phyloP scores from a whole-genome alignment of 1,140 invertebrate species.

The Drosophila biarmipes region DNA sequence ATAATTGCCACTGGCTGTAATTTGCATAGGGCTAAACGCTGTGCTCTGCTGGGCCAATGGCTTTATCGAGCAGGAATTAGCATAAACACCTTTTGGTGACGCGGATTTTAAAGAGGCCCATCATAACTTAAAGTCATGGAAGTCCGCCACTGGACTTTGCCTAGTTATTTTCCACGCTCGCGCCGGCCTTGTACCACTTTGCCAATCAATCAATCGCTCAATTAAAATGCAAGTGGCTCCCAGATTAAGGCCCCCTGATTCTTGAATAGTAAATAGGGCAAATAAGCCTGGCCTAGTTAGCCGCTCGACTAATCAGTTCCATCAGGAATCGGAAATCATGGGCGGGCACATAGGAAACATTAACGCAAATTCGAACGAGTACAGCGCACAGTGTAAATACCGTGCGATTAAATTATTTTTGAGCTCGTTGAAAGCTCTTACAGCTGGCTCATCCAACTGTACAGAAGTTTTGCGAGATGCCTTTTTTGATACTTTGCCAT shows the following conservation, averaged over 20 bases:
- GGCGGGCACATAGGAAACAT: conserved; percentile 59
- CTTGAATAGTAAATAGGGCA: conserved; percentile 7
- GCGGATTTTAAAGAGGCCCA: conserved; percentile 32
- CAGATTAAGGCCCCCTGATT: conserved; percentile 22
- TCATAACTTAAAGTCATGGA: conserved; percentile 18
- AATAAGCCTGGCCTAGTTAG: conserved; percentile 39
- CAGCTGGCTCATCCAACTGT: no score
- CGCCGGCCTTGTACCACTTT: conserved; percentile 44
- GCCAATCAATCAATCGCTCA: conserved; percentile 34
- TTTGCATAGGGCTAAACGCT: conserved; percentile 63
- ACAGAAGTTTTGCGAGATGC: no score
- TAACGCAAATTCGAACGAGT: conserved; percentile 71
- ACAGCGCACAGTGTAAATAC: conserved; percentile 56
- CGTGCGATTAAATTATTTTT: no score
- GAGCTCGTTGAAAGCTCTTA: no score
- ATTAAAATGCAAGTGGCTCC: conserved; percentile 26
- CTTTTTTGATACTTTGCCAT: no score
- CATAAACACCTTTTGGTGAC: conserved; percentile 67
- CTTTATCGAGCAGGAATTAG: conserved; percentile 51
- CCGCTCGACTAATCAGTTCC: conserved; percentile 38
- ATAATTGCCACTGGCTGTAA: conserved; percentile 63
- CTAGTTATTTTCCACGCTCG: conserved; percentile 26
- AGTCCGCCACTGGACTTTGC: neutral
- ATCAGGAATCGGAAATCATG: conserved; percentile 28
- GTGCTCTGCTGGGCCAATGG: conserved; percentile 28